These are phyloP conservation scores for Trichopria drosophilae DNA, from an alignment of 2,888 invertebrate genomes.

Conservation along the genomic window DNA sequence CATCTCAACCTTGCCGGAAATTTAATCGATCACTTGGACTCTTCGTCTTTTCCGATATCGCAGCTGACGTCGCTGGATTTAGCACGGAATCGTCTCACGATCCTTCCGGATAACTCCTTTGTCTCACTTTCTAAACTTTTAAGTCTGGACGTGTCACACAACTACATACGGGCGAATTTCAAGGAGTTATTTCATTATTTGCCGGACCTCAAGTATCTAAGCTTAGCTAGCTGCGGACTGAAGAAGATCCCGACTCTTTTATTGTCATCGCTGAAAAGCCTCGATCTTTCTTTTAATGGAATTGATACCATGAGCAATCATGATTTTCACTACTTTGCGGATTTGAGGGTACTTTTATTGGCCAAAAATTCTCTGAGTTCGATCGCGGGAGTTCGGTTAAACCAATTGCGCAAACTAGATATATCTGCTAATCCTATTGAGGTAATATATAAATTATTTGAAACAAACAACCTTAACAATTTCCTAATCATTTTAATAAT, in stretches of 20 bases:
- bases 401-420: conserved; percentile 74
- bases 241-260: conserved; percentile 76
- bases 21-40: conserved; percentile 82
- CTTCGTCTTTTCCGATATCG: conserved; percentile 83
- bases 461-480: not conserved
- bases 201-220: conserved; percentile 77
- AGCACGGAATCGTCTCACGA: conserved; percentile 78
- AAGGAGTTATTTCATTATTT: conserved; percentile 86
- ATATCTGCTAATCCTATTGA: conserved; percentile 81
- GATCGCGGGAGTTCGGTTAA: conserved; percentile 73
- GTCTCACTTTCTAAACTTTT: conserved; percentile 78
- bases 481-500: conserved; percentile 1
- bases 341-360: conserved; percentile 74
- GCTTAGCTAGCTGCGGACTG: conserved; percentile 76
- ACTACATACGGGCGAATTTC: conserved; percentile 74
- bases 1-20: conserved; percentile 76
- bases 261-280: conserved; percentile 74
- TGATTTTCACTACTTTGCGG: conserved; percentile 71
- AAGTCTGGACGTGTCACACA: conserved; percentile 78
- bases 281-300: conserved; percentile 80
- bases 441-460: conserved; percentile 47
- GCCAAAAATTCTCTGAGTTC: conserved; percentile 76
- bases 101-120: conserved; percentile 86
- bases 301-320: conserved; percentile 72
- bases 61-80: conserved; percentile 77